These are phyloP conservation scores for Hafferia zeledoni DNA, from an alignment of 2,797 vertebrate species.

Conservation along the genomic window DNA sequence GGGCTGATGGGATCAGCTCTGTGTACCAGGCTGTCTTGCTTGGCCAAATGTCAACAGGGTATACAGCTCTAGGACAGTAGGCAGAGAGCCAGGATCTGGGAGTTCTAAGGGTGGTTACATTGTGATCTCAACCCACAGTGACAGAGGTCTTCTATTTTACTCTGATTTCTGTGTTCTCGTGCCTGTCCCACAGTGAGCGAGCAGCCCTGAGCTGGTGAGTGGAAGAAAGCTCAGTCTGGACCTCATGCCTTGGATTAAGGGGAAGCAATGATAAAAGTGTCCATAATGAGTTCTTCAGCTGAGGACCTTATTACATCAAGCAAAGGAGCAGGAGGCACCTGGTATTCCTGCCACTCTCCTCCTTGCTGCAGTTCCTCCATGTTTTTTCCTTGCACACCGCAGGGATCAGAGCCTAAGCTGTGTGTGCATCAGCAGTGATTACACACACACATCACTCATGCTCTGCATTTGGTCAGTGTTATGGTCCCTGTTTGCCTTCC, in stretches of 20 bases:
- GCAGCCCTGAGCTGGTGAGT: not conserved
- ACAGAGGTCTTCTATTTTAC: not conserved
- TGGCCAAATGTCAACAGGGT: not conserved
- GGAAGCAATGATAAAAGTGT: not conserved
- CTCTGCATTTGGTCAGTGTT: not conserved
- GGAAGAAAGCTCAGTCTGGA: not conserved
- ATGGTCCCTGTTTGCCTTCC: rapidly evolving
- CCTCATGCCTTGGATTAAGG: not conserved
- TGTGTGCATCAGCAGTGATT: rapidly evolving
- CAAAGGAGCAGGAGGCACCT: not conserved
- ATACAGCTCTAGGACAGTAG: not conserved
- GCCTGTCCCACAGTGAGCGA: rapidly evolving
- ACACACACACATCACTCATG: rapidly evolving
- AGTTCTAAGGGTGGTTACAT: not conserved
- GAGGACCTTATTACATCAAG: not conserved
- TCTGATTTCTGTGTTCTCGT: rapidly evolving
- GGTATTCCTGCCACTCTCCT: not conserved
- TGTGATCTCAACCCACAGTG: rapidly evolving
- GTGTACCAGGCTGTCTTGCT: not conserved
- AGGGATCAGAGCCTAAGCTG: no score
- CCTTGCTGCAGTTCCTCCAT: not conserved
- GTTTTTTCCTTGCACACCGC: not conserved
- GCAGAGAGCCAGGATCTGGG: not conserved
- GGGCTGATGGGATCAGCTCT: not conserved
- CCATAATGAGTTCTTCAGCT: not conserved